phyloP scores from a whole-genome alignment of 2,113 vertebrate genomes.

The Actenoides hombroni region DNA sequence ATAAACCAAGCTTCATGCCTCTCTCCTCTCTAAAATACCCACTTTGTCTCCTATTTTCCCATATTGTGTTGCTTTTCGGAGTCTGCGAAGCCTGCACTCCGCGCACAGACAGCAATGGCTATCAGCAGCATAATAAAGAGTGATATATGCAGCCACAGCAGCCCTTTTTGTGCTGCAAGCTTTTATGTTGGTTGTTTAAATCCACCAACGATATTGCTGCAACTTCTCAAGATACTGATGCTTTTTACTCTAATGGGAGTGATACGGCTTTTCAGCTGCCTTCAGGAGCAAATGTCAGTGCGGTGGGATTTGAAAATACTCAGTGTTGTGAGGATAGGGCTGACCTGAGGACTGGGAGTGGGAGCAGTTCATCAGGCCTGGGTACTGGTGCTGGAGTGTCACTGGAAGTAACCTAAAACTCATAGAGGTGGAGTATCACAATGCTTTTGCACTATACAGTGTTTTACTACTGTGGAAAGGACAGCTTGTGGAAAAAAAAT shows the following conservation, averaged over 20 bases:
- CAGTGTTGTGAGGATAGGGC: background rate
- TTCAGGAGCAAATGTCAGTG: background rate
- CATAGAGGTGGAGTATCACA: background rate
- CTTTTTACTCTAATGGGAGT: slow-evolving; percentile 46
- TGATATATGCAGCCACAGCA: background rate
- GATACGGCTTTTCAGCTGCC: slow-evolving; percentile 16
- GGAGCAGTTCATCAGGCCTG: background rate
- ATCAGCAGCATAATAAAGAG: background rate
- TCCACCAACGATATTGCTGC: background rate
- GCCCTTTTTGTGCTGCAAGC: background rate
- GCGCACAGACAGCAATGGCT: background rate
- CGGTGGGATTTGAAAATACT: background rate
- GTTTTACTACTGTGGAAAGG: background rate
- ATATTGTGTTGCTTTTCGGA: background rate
- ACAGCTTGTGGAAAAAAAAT: background rate
- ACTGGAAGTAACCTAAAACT: background rate
- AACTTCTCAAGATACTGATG: background rate
- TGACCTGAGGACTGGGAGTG: background rate
- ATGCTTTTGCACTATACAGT: background rate
- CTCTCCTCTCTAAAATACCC: background rate
- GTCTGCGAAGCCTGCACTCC: background rate
- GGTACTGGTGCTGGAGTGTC: background rate
- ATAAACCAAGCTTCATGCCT: background rate
- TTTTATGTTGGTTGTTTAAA: slow-evolving; percentile 37
- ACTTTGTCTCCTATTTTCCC: background rate